These are phyloP conservation scores for Zaprionus ghesquierei DNA, from an alignment of 1,140 invertebrate genomes.

Conservation along the genomic window DNA sequence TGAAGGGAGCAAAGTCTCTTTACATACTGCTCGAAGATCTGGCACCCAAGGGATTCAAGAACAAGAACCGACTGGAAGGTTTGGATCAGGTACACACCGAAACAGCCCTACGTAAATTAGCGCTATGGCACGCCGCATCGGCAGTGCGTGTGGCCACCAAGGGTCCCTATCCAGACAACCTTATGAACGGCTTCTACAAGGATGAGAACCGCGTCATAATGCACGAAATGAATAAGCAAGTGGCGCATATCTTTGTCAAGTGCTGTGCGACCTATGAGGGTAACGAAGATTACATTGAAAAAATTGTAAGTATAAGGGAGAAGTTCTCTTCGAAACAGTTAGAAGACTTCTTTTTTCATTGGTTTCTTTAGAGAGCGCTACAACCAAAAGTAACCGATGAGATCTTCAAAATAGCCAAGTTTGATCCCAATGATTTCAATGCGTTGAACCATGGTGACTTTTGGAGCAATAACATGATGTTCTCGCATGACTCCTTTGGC, in stretches of 20 bases:
- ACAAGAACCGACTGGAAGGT: constrained; percentile 84
- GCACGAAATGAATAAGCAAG: constrained; percentile 22
- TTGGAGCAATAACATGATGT: constrained; percentile 85
- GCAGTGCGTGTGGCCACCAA: constrained; percentile 82
- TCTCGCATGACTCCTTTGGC: constrained; percentile 83
- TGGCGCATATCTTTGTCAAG: constrained; percentile 31
- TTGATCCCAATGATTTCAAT: constrained; percentile 83
- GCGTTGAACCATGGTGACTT: constrained; percentile 87
- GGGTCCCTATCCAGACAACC: constrained; percentile 61
- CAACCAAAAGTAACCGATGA: constrained; percentile 24
- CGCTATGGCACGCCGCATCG: constrained; percentile 84
- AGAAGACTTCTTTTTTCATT: background rate
- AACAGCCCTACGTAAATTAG: constrained; percentile 83
- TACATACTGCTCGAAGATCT: constrained; percentile 85
- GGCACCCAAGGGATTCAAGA: constrained; percentile 66
- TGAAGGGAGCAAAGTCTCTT: constrained; percentile 28
- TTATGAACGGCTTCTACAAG: constrained; percentile 39
- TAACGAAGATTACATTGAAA: background rate
- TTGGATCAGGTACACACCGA: constrained; percentile 83
- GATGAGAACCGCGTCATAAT: constrained; percentile 39
- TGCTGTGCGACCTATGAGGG: constrained; percentile 38
- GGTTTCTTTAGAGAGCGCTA: constrained; percentile 23
- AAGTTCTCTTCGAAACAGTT: background rate
- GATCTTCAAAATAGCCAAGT: constrained; percentile 28
- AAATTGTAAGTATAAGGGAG: background rate